These are phyloP conservation scores for Tryphoninae sp. DNA, from an alignment of 2,888 invertebrate genomes.

Conservation along the genomic window DNA sequence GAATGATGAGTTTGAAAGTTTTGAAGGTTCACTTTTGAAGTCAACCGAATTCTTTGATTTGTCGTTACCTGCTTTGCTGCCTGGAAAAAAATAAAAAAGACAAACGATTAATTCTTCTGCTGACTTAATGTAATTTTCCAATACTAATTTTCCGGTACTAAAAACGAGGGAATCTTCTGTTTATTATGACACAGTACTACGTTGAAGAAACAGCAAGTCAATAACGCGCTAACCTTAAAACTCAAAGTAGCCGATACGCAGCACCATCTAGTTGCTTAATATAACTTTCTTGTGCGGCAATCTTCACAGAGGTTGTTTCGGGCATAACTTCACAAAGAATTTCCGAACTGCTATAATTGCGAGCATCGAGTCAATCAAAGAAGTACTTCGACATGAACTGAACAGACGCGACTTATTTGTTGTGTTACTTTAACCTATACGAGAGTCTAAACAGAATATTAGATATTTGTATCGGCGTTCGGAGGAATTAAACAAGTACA, in stretches of 20 bases:
- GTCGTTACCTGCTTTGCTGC: slow-evolving; percentile 69
- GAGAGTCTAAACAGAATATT: too few relatives aligned
- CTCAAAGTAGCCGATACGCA: not conserved
- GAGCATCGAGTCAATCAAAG: too few relatives aligned
- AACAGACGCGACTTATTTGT: too few relatives aligned
- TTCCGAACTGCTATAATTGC: too few relatives aligned
- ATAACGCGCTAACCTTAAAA: too few relatives aligned
- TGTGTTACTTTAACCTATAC: too few relatives aligned
- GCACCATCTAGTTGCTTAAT: too few relatives aligned
- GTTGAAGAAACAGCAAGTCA: not conserved
- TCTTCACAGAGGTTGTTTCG: too few relatives aligned
- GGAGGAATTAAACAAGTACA: too few relatives aligned
- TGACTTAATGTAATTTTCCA: not conserved
- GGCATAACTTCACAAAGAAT: too few relatives aligned
- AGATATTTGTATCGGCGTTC: too few relatives aligned
- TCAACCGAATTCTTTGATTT: not conserved
- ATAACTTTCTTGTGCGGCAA: not conserved
- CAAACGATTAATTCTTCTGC: not conserved
- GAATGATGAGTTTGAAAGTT: slow-evolving; percentile 5
- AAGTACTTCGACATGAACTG: too few relatives aligned
- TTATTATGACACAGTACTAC: not conserved
- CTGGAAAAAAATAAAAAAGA: slow-evolving; percentile 64
- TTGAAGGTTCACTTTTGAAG: slow-evolving; percentile 13
- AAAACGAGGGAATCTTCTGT: not conserved
- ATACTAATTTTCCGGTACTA: slow-evolving; percentile 55